Percentiles rank a stretch among this genome's conserved stretches.
phyloP scores from a whole-genome alignment of 2,888 invertebrate genomes.

The Aphodius sticticus region DNA sequence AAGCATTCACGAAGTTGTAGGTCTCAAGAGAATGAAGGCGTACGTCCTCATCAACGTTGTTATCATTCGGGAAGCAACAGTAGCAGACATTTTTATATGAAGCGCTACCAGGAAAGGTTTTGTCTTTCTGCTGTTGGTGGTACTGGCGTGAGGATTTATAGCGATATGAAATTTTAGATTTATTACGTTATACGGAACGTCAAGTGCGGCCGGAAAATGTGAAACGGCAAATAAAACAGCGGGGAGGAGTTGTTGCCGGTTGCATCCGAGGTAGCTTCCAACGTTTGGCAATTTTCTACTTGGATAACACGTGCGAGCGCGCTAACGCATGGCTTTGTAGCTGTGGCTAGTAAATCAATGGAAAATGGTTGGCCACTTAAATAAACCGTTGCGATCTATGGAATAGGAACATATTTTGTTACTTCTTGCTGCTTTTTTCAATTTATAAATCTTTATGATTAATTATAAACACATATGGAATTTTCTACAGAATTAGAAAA shows the following conservation, averaged over 20 bases:
- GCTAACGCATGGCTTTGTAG: neutral
- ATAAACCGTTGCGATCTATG: too few species aligned
- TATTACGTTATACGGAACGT: constrained; percentile 27
- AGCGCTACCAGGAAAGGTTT: constrained; percentile 46
- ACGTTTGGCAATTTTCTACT: neutral
- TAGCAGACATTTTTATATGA: constrained; percentile 42
- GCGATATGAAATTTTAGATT: constrained; percentile 42
- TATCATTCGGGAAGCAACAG: neutral
- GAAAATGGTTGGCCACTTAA: too few species aligned
- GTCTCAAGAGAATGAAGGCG: neutral
- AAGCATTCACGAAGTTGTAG: neutral
- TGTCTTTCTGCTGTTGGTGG: constrained; percentile 37
- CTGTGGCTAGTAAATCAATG: too few species aligned
- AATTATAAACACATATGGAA: too few species aligned
- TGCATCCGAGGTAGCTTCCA: neutral
- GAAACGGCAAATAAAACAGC: constrained; percentile 10
- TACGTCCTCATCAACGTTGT: neutral
- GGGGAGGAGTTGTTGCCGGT: constrained; percentile 6
- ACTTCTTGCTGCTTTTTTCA: too few species aligned
- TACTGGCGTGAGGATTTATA: constrained; percentile 40
- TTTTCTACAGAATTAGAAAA: too few species aligned
- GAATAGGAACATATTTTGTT: too few species aligned
- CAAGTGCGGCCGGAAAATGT: constrained; percentile 10
- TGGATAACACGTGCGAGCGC: neutral
- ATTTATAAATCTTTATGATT: too few species aligned